Evolutionary conservation across 2,797 vertebrate species (phyloP), one percentile per base, ranked within the genome.

Genomic region (Cuculus canorus): DNA sequence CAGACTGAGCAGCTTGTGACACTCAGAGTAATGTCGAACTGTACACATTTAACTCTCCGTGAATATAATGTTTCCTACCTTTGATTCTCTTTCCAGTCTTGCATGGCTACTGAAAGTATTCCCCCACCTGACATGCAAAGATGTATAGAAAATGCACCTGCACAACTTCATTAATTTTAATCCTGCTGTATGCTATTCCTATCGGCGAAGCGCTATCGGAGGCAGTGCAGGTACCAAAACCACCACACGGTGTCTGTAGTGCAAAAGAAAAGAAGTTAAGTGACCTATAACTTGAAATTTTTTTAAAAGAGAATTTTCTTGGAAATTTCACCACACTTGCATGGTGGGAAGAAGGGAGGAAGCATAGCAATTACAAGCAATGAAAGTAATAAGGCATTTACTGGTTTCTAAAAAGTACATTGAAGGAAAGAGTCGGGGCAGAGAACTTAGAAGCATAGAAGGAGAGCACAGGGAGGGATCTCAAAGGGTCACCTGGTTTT

Each of bases 161-260:
- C 14, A 56, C 25, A 59, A 2, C n/a, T 88, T 84, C 25, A 22
- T 5, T 19, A 19, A 11, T 10, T 79, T 75, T 81, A 71, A 57
- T 76, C 33, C n/a, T 70, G 25, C 7, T 0, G 0, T 19, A 16
- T 24, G 7, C 27, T 14, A 27, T n/a, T 53, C 22, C 18, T 32
- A 63, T 23, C 1, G 57, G 25, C 15, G 17, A 77, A 76, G 13
- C n/a, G 25, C 57, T 64, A 0, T 28, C 2, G 5, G 56, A 69
- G 22, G 27, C 39, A 4, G 1, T 95, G 97, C 57, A 95, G 83
- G 96, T 96, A 57, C 5, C 45, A 57, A 54, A 41, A 87, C 48
- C 43, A 63, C 96, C 97, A 97, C 97, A 96, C 0, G 95, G 90
- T 92, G 95, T 97, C 97, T 85, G 68, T 94, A 96, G 91, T n/a